Evolutionary conservation across 30 jellyfish, hydroid and myxozoan genomes (phyloP).

Genomic region (Hydractinia symbiolongicarpus): DNA sequence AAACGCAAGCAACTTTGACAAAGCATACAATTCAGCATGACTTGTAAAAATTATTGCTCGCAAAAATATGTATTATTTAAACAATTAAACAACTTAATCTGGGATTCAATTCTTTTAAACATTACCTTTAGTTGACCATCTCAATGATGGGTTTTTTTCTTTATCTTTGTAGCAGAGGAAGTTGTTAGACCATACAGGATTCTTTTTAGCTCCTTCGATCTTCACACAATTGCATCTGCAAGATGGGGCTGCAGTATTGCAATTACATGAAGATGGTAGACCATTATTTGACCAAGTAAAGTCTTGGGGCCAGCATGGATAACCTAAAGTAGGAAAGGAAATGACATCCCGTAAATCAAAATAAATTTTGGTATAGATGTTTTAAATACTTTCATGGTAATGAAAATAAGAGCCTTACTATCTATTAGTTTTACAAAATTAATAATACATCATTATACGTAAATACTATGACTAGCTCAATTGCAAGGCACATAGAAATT

Average conservation of each 20-base stretch:
- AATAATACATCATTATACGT: too few relatives aligned
- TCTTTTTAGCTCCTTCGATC: conserved; percentile 28
- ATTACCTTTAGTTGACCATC: conserved; percentile 69
- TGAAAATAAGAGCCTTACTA: neutral
- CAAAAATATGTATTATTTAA: neutral
- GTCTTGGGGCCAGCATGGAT: conserved; percentile 72
- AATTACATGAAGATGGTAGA: conserved; percentile 48
- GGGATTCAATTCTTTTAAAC: too few relatives aligned
- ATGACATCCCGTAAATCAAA: neutral
- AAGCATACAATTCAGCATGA: neutral
- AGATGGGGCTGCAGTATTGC: conserved; percentile 28
- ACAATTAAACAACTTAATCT: neutral
- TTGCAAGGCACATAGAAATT: too few relatives aligned
- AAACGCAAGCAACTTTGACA: too few relatives aligned
- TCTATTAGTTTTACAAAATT: too few relatives aligned
- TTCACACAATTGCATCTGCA: conserved; percentile 48
- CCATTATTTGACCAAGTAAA: conserved; percentile 59
- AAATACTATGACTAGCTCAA: too few relatives aligned
- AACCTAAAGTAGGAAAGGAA: conserved; percentile 23
- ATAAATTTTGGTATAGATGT: neutral
- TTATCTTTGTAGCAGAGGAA: conserved; percentile 55
- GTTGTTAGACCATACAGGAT: conserved; percentile 60
- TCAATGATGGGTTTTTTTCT: conserved; percentile 40
- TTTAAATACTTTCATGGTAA: neutral
- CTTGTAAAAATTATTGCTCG: neutral